These are phyloP conservation scores for Hapalemur alaotrensis DNA, from an alignment of 2,797 vertebrate species.

Conservation along the genomic window DNA sequence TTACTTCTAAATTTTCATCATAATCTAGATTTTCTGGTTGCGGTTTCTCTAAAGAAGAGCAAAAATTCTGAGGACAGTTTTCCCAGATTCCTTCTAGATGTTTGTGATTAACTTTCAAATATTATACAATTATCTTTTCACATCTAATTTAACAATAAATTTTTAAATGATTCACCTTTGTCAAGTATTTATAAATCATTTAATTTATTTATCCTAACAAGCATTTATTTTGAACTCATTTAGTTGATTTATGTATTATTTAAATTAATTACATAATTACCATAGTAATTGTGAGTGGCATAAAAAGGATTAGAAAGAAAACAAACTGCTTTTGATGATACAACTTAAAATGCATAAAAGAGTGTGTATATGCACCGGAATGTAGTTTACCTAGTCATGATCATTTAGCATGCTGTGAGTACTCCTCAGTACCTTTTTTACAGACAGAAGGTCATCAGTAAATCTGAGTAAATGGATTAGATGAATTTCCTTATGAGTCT, in stretches of 20 bases:
- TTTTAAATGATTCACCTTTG: background rate
- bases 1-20: background rate
- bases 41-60: background rate
- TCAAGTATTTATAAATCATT: background rate
- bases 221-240: background rate
- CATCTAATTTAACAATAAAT: background rate
- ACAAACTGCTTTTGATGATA: background rate
- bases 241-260: background rate
- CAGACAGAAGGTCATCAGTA: background rate
- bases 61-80: background rate
- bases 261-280: background rate
- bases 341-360: background rate
- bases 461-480: background rate
- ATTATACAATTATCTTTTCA: background rate
- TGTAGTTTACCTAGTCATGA: background rate
- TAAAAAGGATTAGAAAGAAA: background rate
- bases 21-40: background rate
- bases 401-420: background rate
- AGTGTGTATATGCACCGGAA: accelerated
- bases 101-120: background rate
- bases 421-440: background rate
- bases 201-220: background rate
- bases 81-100: background rate
- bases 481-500: background rate
- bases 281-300: background rate